Evolutionary conservation across 2,888 invertebrate species (phyloP).

Genomic region (Diloba caeruleocephala): DNA sequence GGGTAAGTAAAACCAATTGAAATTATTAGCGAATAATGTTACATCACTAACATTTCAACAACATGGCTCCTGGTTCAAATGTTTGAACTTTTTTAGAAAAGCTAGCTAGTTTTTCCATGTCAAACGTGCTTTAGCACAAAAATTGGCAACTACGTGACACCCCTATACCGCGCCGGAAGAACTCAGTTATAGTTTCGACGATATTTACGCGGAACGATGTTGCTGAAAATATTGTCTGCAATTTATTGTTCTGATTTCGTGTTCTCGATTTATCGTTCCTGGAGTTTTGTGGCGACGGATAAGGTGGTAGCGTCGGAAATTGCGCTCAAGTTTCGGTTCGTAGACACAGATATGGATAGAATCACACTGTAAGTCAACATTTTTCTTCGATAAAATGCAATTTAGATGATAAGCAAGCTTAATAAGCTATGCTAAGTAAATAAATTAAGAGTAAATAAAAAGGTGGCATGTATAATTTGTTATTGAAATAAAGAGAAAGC

Average conservation of each 20-base stretch:
- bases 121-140: neutral
- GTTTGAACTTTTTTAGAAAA: neutral
- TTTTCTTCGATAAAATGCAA: too few species aligned
- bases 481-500: too few species aligned
- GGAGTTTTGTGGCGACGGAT: slow-evolving; percentile 33
- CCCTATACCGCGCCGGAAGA: slow-evolving; percentile 40
- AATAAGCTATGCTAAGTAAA: too few species aligned
- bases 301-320: slow-evolving; percentile 12
- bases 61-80: too few species aligned
- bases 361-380: too few species aligned
- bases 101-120: neutral
- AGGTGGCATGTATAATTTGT: too few species aligned
- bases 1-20: too few species aligned
- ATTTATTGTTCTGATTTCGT: slow-evolving; percentile 56
- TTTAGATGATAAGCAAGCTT: too few species aligned
- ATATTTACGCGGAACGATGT: slow-evolving; percentile 58
- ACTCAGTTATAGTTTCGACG: slow-evolving; percentile 57
- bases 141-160: slow-evolving; percentile 19
- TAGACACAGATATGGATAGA: slow-evolving; percentile 11
- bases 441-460: too few species aligned
- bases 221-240: slow-evolving; percentile 61
- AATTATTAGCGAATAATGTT: too few species aligned
- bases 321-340: slow-evolving; percentile 5
- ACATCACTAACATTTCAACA: too few species aligned
- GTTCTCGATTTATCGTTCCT: slow-evolving; percentile 51